A percentile compares a stretch with the other conserved stretches of the same genome.
Conservation (phyloP, 2,797 vertebrate genomes). For the Propithecus deckenii region DNA sequence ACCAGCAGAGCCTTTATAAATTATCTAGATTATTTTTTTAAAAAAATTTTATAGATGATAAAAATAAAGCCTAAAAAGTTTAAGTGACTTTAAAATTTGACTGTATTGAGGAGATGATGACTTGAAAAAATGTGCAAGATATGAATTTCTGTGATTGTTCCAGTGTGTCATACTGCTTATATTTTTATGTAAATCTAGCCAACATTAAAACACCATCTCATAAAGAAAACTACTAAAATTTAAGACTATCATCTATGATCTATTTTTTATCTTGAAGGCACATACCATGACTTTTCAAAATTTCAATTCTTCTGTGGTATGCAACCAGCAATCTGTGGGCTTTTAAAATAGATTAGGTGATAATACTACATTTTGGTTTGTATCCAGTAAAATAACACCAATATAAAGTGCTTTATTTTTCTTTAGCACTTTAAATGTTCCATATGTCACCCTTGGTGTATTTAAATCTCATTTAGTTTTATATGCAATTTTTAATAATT, state of each 20-base stretch:
- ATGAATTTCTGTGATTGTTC: neutral
- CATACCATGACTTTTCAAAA: neutral
- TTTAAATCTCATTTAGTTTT: conserved; percentile 55
- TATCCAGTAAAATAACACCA: neutral
- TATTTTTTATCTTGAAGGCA: neutral
- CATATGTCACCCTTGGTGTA: conserved; percentile 45
- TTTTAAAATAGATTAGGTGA: conserved; percentile 34
- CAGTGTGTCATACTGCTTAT: neutral
- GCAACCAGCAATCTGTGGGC: neutral
- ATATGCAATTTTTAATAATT: conserved; percentile 63
- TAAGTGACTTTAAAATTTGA: conserved; percentile 1
- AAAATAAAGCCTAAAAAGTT: neutral
- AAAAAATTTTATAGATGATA: neutral
- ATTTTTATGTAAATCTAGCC: neutral
- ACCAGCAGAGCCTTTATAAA: neutral
- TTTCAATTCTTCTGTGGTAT: neutral
- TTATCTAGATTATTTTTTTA: neutral
- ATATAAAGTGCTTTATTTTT: conserved; percentile 16
- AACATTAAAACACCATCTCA: neutral
- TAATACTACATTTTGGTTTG: neutral
- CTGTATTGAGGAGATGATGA: neutral
- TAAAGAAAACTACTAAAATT: neutral
- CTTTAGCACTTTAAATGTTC: conserved; percentile 24
- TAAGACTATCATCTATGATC: neutral
- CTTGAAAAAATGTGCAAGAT: neutral